Percentiles rank a stretch among this genome's conserved stretches.
phyloP scores from a whole-genome alignment of 2,113 vertebrate species.

The Potamarius usumacintae region DNA sequence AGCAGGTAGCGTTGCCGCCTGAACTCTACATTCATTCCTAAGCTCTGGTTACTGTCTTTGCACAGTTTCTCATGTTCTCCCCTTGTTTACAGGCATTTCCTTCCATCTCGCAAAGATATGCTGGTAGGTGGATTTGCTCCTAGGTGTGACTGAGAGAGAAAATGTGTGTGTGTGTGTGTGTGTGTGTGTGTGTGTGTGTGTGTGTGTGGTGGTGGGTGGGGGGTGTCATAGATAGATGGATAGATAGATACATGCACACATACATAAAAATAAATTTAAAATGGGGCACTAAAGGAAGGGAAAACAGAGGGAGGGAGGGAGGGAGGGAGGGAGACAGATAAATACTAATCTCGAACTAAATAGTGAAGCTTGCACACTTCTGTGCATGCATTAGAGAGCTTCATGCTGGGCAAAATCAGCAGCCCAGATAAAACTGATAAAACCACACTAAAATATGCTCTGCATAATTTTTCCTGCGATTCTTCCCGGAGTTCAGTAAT shows the following conservation, averaged over 20 bases:
- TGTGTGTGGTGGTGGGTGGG: background rate
- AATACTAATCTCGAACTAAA: constrained; percentile 43
- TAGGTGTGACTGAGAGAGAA: background rate
- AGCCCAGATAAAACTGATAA: constrained; percentile 22
- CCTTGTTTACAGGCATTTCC: background rate
- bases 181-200: background rate
- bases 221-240: too few relatives aligned
- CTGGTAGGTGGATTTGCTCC: background rate
- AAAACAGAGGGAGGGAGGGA: too few relatives aligned
- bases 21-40: background rate
- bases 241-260: too few relatives aligned
- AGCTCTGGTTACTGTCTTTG: background rate
- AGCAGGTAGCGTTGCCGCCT: background rate
- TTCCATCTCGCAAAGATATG: background rate
- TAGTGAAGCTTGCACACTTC: constrained; percentile 31
- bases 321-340: constrained; percentile 10
- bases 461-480: constrained; percentile 15
- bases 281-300: too few relatives aligned
- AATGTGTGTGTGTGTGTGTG: background rate
- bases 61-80: background rate
- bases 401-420: constrained; percentile 39
- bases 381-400: constrained; percentile 26
- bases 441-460: constrained; percentile 30
- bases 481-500: constrained; percentile 30
- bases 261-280: too few relatives aligned